Evolutionary conservation across 2,113 vertebrate genomes (phyloP).

Genomic region (Upupa epops): DNA sequence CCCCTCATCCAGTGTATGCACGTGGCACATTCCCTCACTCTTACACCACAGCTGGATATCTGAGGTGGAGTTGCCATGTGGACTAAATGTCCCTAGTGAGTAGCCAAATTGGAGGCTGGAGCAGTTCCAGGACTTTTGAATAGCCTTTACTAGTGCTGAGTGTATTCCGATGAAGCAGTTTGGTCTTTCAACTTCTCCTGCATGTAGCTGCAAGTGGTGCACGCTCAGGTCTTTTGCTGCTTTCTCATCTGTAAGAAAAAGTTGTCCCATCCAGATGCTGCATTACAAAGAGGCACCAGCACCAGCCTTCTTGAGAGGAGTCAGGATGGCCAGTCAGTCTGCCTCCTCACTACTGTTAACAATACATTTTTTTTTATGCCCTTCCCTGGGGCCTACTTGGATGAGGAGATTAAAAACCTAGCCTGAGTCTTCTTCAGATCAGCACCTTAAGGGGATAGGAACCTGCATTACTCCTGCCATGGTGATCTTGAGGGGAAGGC

Average conservation of each 20-base stretch:
- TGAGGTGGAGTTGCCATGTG: background rate
- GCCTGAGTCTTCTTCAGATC: background rate
- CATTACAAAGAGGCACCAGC: background rate
- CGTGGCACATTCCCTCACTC: background rate
- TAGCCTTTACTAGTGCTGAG: background rate
- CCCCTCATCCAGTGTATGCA: background rate
- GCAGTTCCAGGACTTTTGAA: background rate
- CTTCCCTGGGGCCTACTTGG: background rate
- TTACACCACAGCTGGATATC: background rate
- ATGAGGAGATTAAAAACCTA: background rate
- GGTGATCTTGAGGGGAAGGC: background rate
- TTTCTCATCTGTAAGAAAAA: background rate
- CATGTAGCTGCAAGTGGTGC: background rate
- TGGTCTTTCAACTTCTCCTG: background rate
- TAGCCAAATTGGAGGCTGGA: background rate
- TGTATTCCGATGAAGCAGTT: background rate
- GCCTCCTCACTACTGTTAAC: accelerated
- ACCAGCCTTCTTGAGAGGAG: background rate
- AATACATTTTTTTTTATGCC: background rate
- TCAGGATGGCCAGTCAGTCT: background rate
- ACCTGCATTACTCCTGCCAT: background rate
- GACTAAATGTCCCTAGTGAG: too few species aligned
- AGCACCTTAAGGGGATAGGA: background rate
- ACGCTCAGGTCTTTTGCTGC: background rate
- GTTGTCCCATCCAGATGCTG: background rate